Evolutionary conservation across 2,888 invertebrate species (phyloP), one percentile per base, ranked within the genome.

Genomic region (Ophion slaviceki): DNA sequence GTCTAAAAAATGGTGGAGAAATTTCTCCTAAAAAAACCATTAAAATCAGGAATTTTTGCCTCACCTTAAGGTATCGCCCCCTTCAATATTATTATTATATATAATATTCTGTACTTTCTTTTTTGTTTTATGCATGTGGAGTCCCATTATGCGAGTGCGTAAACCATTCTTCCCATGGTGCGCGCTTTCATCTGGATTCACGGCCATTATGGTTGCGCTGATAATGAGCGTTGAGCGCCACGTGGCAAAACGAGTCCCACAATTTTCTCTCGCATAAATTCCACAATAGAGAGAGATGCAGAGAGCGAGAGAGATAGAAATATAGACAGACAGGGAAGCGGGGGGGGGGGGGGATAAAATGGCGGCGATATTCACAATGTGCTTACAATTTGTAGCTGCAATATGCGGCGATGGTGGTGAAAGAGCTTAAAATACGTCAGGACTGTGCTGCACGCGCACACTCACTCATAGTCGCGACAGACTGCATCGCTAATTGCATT

Each of bases 201-300:
- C 62, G 20, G 5, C 53, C 53, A 53, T 62, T 24, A 32, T 32
- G 24, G 62, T 36, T 67, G 40, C 20, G 11, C 10, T 24, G 70
- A 70, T 47, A 70, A 70, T 70, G 70, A 70, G 70, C 47, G n/a
- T 24, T 68, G 71, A 28, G 71, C 32, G 57, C 32, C 28, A 57
- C 71, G 53, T 71, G 57, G 57, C 47, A 11, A 20, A 28, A 32
- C 32, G 20, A n/a, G 68, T 10, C 20, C 45, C 17, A 45, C 11
- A 24, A 45, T 45, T 45, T 20, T 53, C 53, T 17, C 53, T 53
- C 17, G 53, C 17, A 53, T 14, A 53, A 53, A 53, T 53, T 53
- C 53, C 17, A 53, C 5, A 4, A 14, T 53, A 17, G 17, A 53
- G 17, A 14, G 53, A 53, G 17, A 4, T 17, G 17, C 17, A 17